Base-by-base conservation (phyloP, 2,113 vertebrate genomes). In the Buteo buteo region DNA sequence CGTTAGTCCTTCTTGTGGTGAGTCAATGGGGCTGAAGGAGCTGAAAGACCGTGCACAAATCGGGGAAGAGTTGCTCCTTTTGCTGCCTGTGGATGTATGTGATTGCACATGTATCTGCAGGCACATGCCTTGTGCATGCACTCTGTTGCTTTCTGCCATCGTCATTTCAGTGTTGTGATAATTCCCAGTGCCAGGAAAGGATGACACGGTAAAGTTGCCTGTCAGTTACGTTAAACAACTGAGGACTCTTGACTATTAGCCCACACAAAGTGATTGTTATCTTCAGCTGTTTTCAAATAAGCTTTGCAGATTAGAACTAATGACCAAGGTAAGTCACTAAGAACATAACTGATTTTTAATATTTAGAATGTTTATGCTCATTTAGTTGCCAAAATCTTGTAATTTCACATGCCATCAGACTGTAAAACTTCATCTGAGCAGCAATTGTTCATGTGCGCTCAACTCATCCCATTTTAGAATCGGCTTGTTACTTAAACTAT, bases 71-170 rank as follows among this genome's bases (percentile, higher is more conserved):
- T 38, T 31, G 87, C 28, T 91, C 16, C 17, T 84, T 6, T 77
- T 26, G 67, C 72, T 78, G 64, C 50, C 72, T 45, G 25, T 54
- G 64, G 59, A 8, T 44, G 7, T 19, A 4, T 6, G 32, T 3
- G 16, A 22, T 64, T 10, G 66, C 45, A 44, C 7, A 1, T 50
- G 6, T 11, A 9, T 14, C 57, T 61, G 66, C 18, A 16, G 67
- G 36, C 12, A 3, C 1, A 0, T 12, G 34, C 71, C 54, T 76
- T 7, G 3, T 10, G 11, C 0, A 0, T 29, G 57, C 0, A 1
- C 34, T 38, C 81, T 34, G 40, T 47, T 58, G 28, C 71, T 69
- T 71, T 79, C 61, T 55, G 47, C 52, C 40, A 9, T 11, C 0
- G 0, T 64, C 22, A 32, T 50, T 80, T 73, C 45, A 25, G 7